Base-by-base conservation (phyloP, 2,797 vertebrate genomes). In the Trachurus trachurus region DNA sequence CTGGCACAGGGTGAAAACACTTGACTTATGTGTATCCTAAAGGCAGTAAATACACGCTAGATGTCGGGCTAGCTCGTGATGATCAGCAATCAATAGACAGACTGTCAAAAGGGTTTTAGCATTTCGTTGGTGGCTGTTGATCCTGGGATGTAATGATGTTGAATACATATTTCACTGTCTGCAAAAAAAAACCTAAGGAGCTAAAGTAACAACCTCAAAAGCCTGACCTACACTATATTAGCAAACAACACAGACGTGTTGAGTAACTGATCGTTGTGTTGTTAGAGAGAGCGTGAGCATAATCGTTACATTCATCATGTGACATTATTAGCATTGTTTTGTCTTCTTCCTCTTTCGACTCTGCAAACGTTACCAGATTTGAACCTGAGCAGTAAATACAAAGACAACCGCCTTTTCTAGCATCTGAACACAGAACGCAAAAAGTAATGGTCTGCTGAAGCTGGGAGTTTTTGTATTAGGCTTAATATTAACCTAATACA, bases 291-390 rank as follows among this genome's bases (percentile, higher is more conserved):
- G 29, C 2, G 12, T 15, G 0, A 53, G 26, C 8, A 12, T 1
- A 64, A 37, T n/a, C 39, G 26, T 50, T 19, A 26, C 39, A 40
- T 45, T 39, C 1, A 78, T 88, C 85, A 86, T 82, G 71, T 89
- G 88, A 91, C 75, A 59, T 66, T 21, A 60, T 57, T 42, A 70
- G 49, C 60, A 34, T 61, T 52, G 1, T 6, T 9, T 16, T 54
- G 1, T 6, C 10, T 16, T 54, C 62, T 26, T 9, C 31, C 52
- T 74, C 37, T 63, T 78, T 56, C 63, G 0, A 42, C 13, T n/a
- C 8, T 40, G 15, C 49, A 40, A 22, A 39, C 12, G 2, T 26
- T 5, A 31, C 21, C 45, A 60, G 8, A n/a, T 13, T 34, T 44
- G n/a, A 53, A 5, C 9, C 50, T 12, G 2, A 42, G 9, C 4